Conservation (phyloP, 2,797 vertebrate species). For the Acanthurus leucopareius region DNA sequence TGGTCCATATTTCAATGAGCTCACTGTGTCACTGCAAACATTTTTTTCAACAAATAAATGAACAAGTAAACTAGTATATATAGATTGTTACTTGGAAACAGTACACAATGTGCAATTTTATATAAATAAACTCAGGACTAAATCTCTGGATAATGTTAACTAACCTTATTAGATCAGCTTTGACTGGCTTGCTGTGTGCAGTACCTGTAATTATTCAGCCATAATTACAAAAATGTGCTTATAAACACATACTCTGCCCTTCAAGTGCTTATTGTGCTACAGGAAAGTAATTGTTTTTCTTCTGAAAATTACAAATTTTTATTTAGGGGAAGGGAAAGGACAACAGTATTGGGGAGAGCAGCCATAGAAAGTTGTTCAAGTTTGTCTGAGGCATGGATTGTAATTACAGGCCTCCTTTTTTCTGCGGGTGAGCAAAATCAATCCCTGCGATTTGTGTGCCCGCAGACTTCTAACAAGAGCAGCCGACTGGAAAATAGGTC, state of each 20-base stretch:
- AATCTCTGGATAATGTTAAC: no score
- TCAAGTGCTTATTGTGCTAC: conserved; percentile 16
- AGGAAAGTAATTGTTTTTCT: conserved; percentile 45
- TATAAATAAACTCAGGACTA: neutral
- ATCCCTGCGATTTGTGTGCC: conserved; percentile 88
- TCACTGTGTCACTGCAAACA: neutral
- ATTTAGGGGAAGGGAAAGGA: neutral
- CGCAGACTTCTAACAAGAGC: conserved; percentile 88
- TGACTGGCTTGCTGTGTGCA: neutral
- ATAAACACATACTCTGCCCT: conserved; percentile 16
- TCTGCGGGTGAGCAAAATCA: conserved; percentile 83
- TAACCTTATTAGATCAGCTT: neutral
- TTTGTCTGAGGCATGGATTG: conserved; percentile 65
- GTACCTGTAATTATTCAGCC: neutral
- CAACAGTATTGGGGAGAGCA: conserved; percentile 22
- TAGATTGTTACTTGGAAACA: neutral
- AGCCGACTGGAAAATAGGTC: conserved; percentile 93
- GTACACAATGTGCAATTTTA: neutral
- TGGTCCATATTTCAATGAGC: neutral
- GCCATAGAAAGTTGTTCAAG: conserved; percentile 71
- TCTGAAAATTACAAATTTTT: conserved; percentile 36
- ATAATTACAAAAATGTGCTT: conserved; percentile 17
- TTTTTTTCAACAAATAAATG: neutral
- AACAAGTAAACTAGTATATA: no score
- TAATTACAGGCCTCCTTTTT: conserved; percentile 73